phyloP scores from a whole-genome alignment of 1,140 invertebrate species.

The Bombus vancouverensis region DNA sequence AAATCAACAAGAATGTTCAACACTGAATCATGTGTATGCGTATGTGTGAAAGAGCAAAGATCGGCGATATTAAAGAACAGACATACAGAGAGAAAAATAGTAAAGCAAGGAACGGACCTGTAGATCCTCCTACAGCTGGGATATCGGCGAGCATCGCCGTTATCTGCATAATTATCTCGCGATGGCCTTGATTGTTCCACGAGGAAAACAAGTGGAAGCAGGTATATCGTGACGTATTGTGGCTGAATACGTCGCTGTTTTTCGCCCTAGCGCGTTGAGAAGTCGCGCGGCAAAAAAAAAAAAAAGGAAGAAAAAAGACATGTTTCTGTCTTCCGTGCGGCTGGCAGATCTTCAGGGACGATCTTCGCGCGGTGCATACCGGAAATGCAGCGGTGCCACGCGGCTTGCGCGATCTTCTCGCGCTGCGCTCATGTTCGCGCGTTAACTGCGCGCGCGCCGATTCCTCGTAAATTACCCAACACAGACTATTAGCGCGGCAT shows the following conservation, averaged over 20 bases:
- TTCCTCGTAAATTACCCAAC: neutral
- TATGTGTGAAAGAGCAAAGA: conserved; percentile 29
- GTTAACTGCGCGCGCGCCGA: conserved; percentile 6
- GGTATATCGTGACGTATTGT: conserved; percentile 46
- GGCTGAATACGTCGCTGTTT: conserved; percentile 56
- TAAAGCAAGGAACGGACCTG: conserved; percentile 61
- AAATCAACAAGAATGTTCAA: neutral
- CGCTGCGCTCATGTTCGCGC: conserved; percentile 35
- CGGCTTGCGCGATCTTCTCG: neutral
- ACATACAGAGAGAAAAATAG: neutral
- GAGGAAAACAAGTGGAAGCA: conserved; percentile 48
- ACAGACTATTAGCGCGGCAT: neutral
- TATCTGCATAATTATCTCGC: conserved; percentile 57
- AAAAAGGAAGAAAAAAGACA: neutral
- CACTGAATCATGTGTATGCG: neutral
- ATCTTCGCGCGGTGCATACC: conserved; percentile 53
- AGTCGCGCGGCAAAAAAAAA: neutral
- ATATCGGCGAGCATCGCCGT: conserved; percentile 47
- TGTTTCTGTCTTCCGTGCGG: conserved; percentile 55
- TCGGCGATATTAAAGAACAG: neutral
- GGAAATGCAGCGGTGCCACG: conserved; percentile 43
- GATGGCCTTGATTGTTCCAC: conserved; percentile 61
- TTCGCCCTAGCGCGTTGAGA: conserved; percentile 14
- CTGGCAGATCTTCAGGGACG: conserved; percentile 63
- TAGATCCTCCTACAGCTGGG: conserved; percentile 48